Conservation (phyloP, 2,797 vertebrate genomes). For the Acipenser transmontanus region DNA sequence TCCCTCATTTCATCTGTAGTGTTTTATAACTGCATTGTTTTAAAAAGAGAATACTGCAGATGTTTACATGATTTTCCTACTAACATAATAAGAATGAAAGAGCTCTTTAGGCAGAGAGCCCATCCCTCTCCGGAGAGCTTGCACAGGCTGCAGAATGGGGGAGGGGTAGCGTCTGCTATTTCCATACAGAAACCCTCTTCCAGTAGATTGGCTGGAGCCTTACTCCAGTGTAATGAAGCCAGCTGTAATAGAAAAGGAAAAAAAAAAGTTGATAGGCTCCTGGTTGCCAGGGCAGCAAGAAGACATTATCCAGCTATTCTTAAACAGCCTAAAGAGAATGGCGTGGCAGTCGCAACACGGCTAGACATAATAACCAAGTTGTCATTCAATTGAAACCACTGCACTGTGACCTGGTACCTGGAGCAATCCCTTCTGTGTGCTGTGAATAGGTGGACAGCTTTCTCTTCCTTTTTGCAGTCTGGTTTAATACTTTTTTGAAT, state of each 20-base stretch:
- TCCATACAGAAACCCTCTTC: neutral
- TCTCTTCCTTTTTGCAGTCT: neutral
- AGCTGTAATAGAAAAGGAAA: neutral
- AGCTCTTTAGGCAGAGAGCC: neutral
- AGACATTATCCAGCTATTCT: slow-evolving; percentile 6
- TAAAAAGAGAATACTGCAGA: too few species aligned
- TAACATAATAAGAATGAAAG: too few species aligned
- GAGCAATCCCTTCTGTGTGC: neutral
- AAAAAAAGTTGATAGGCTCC: slow-evolving; percentile 12
- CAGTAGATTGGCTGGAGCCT: slow-evolving; percentile 2
- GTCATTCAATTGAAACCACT: neutral
- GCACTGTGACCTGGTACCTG: neutral
- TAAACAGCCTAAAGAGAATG: slow-evolving; percentile 5
- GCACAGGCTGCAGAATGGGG: slow-evolving; percentile 4
- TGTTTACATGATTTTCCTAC: too few species aligned
- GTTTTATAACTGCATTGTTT: too few species aligned
- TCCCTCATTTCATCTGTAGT: too few species aligned
- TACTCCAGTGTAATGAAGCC: slow-evolving; percentile 4
- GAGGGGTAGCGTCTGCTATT: slow-evolving; percentile 1
- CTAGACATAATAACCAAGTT: neutral
- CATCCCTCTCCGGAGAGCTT: neutral
- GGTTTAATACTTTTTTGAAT: neutral
- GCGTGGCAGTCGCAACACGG: neutral
- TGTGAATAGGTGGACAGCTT: neutral
- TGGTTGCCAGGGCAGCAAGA: slow-evolving; percentile 10